phyloP scores from a whole-genome alignment of 1,140 invertebrate species.

The Hypsibius dujardini region DNA sequence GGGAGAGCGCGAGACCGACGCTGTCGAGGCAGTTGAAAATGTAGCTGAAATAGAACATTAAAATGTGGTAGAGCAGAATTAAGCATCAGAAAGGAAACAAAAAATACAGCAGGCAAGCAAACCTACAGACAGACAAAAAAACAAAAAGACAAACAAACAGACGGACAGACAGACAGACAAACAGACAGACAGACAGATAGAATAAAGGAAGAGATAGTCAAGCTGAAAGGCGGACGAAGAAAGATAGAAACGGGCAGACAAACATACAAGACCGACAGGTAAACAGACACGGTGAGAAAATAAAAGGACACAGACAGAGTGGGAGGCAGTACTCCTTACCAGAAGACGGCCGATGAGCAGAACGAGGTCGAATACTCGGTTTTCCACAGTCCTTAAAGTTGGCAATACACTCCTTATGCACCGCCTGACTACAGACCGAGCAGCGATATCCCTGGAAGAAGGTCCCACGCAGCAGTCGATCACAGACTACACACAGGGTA shows the following conservation, averaged over 20 bases:
- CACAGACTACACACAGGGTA: conserved; percentile 58
- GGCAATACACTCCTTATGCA: conserved; percentile 28
- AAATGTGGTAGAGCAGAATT: background rate
- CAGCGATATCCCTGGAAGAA: conserved; percentile 46
- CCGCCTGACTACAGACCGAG: conserved; percentile 25
- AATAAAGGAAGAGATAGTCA: too few species aligned
- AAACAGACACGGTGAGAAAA: background rate
- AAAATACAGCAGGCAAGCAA: too few species aligned
- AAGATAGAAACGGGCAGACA: background rate
- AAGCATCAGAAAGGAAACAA: too few species aligned
- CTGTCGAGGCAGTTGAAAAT: background rate
- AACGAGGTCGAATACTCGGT: too few species aligned
- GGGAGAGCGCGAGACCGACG: background rate
- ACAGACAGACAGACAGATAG: too few species aligned
- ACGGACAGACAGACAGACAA: background rate
- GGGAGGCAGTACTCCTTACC: background rate
- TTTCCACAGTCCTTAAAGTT: conserved; percentile 20
- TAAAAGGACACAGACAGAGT: background rate
- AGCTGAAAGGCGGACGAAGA: too few species aligned
- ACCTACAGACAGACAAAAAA: too few species aligned
- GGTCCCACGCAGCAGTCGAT: conserved; percentile 69
- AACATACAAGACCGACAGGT: background rate
- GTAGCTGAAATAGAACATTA: background rate
- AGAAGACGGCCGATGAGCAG: background rate
- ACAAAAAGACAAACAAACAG: too few species aligned